Base-by-base conservation (phyloP, 2,797 vertebrate genomes). In the Trachurus trachurus region DNA sequence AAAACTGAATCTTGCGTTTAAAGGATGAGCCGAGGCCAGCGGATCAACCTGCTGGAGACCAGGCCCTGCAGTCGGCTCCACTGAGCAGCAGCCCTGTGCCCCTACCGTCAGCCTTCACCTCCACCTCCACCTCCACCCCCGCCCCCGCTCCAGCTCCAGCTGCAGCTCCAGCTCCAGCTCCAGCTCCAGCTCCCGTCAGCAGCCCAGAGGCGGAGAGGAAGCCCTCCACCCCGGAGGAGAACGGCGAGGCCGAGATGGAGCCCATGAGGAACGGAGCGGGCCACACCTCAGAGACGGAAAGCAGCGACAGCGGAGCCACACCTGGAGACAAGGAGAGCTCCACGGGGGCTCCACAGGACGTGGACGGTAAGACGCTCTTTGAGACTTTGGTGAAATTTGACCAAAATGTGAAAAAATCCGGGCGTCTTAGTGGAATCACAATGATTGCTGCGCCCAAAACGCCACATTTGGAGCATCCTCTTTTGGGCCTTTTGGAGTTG, bases 191-290 rank as follows among this genome's bases (percentile, higher is more conserved):
- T 78, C 76, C 77, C 0, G 68, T 80, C 52, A 65, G 61, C 61
- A 80, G 85, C 74, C 84, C 86, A 0, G 95, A 96, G 42, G 65
- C 74, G 0, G 94, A 96, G 0, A 88, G 82, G 67, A 91, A 92
- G 72, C 84, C 89, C 40, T 88, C 83, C 72, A 70, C 90, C 83
- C 86, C 92, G 5, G 97, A 99, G 83, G 97, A 99, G 86, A 98
- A 98, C 0, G 97, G 96, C 0, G 97, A 99, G 78, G 87, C 92
- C 0, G 95, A 95, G 75, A 21, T 90, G 0, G 98, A 98, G 78
- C 94, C 94, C 1, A 85, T 98, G 70, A 95, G 95, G 22, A 99
- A 99, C 0, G 97, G 97, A 1, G 97, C 97, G 0, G 97, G 97
- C 59, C 96, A 95, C 59, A 66, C 91, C 52, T 96, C 96, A 0